Evolutionary conservation across 2,797 vertebrate species (phyloP).

Genomic region (Miichthys miiuy): DNA sequence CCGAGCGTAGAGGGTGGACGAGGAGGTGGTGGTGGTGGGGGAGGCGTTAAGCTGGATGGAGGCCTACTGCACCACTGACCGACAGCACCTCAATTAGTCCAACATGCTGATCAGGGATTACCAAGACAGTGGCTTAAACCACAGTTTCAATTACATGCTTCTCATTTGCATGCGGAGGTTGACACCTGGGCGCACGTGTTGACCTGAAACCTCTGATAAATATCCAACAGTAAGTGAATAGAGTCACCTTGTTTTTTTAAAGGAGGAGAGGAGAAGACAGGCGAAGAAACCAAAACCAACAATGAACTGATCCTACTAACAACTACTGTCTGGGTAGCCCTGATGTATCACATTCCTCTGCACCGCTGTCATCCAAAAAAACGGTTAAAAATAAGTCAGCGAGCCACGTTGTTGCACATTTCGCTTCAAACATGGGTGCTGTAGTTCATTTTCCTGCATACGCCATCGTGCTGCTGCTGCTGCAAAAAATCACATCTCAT

Average conservation of each 20-base stretch:
- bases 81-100: slow-evolving; percentile 68
- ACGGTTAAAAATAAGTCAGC: neutral
- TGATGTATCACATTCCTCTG: neutral
- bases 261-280: no score
- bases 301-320: neutral
- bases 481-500: no score
- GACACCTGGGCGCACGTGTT: slow-evolving; percentile 14
- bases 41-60: slow-evolving; percentile 28
- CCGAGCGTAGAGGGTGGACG: neutral
- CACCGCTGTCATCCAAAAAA: neutral
- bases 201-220: slow-evolving; percentile 2
- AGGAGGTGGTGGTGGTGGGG: neutral
- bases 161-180: slow-evolving; percentile 22
- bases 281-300: neutral
- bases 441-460: no score
- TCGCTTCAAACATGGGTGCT: no score
- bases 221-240: neutral
- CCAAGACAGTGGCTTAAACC: slow-evolving; percentile 48
- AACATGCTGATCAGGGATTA: slow-evolving; percentile 66
- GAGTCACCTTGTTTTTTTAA: no score
- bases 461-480: no score
- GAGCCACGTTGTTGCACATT: neutral
- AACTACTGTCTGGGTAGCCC: neutral
- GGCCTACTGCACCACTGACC: slow-evolving; percentile 45
- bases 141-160: slow-evolving; percentile 57